Conservation (phyloP, 2,888 invertebrate species). For the Nycteola revayana region DNA sequence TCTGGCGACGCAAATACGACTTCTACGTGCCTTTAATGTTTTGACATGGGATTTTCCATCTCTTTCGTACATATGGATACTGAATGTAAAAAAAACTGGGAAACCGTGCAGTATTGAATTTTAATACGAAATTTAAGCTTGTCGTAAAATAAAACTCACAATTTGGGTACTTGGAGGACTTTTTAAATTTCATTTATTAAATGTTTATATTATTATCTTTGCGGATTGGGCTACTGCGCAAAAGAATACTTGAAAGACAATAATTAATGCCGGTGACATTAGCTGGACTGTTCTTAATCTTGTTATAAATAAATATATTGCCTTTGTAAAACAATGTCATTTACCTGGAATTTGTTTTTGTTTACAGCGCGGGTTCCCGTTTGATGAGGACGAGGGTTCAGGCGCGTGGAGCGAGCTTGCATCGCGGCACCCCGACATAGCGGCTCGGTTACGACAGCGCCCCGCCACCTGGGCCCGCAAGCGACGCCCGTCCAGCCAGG, state of each 20-base stretch:
- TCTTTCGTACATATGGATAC: conserved; percentile 22
- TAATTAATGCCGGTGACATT: too few species aligned
- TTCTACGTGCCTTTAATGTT: conserved; percentile 29
- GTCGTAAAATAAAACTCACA: too few species aligned
- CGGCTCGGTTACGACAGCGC: conserved; percentile 84
- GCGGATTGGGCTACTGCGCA: too few species aligned
- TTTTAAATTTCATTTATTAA: too few species aligned
- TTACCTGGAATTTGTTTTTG: conserved; percentile 19
- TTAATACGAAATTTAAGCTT: too few species aligned
- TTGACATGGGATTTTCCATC: conserved; percentile 24
- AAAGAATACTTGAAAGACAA: too few species aligned
- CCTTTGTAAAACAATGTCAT: too few species aligned
- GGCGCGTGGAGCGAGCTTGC: conserved; percentile 86
- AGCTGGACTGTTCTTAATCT: too few species aligned
- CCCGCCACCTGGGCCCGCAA: conserved; percentile 76
- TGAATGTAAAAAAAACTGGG: conserved; percentile 6
- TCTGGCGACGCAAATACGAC: conserved; percentile 42
- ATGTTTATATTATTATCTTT: too few species aligned
- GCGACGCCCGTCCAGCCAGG: conserved; percentile 70
- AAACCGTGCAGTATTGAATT: too few species aligned
- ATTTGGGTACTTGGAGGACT: too few species aligned
- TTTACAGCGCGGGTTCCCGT: conserved; percentile 85
- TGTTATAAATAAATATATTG: too few species aligned
- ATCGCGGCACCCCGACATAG: conserved; percentile 88
- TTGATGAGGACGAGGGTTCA: conserved; percentile 83